Conservation (phyloP, 2,113 vertebrate genomes). For the Panthera uncia region DNA sequence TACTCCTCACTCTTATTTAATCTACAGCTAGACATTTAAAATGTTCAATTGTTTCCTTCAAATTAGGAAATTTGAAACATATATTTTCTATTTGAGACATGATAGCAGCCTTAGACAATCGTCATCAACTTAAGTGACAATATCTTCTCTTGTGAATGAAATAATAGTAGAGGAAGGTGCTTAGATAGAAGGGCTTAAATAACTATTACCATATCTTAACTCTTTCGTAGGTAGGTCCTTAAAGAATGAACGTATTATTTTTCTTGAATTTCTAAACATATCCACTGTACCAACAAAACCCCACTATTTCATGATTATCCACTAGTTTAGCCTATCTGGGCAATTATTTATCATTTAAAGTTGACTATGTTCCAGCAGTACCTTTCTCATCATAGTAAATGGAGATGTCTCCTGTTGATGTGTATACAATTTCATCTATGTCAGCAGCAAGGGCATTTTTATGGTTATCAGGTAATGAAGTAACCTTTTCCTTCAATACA, state of each 20-base stretch:
- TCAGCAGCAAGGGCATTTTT: constrained; percentile 92
- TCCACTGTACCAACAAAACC: background rate
- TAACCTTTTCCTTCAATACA: constrained; percentile 91
- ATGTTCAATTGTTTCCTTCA: background rate
- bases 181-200: background rate
- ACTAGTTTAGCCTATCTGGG: background rate
- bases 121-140: background rate
- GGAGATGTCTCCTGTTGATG: constrained; percentile 89
- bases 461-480: constrained; percentile 86
- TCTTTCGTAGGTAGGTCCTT: background rate
- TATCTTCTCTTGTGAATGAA: background rate
- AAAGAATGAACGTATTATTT: background rate
- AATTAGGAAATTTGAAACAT: constrained; percentile 28
- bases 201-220: background rate
- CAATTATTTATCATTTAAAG: background rate
- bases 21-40: background rate
- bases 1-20: background rate
- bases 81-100: constrained; percentile 7
- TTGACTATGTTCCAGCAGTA: constrained; percentile 73
- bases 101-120: background rate
- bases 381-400: constrained; percentile 94
- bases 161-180: background rate
- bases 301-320: background rate
- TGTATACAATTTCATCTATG: constrained; percentile 91
- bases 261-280: background rate